Evolutionary conservation across 2,113 vertebrate species (phyloP), one percentile per base, ranked within the genome.

Genomic region (Rhinogobius similis): DNA sequence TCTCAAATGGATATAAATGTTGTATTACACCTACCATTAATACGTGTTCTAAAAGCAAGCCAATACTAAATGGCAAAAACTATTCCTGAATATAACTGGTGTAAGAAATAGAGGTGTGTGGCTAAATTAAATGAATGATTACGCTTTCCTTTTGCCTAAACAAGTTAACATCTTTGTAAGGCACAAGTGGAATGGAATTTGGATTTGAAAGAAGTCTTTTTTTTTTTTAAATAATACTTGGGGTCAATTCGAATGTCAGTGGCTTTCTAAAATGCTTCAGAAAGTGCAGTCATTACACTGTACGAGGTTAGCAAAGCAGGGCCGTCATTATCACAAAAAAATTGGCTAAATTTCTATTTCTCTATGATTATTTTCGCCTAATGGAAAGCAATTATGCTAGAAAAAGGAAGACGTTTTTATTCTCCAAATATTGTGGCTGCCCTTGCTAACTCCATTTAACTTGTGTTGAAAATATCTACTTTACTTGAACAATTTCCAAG

Each of bases 291-390:
- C 90, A 91, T 75, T 53, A 24, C 27, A 27, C 84, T 59, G 52
- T 14, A 58, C 85, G 87, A 79, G 53, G 64, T 52, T 64, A 78
- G 87, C 92, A 89, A 85, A 77, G 70, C 84, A 73, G 78, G 80
- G 77, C 70, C 65, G 77, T 89, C 75, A 87, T 90, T 87, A 88
- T 50, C 81, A 87, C 83, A 84, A 85, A 83, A 83, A 90, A 73
- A 80, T 81, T 75, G 82, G n/a, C n/a, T 73, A 70, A 72, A 84
- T 87, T 91, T 79, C 88, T 86, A 85, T 91, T 92, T 89, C 74
- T 78, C 72, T 70, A 73, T 62, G 43, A 64, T 81, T 85, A 84
- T 73, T 84, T 67, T 46, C 76, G 67, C 79, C 67, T 69, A 79
- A 62, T 68, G 82, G 82, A 89, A 89, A 90, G 82, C 83, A 78